A percentile compares a stretch with the other conserved stretches of the same genome.
These are phyloP conservation scores for Mohoua ochrocephala DNA, from an alignment of 2,113 vertebrate genomes.

Conservation along the genomic window DNA sequence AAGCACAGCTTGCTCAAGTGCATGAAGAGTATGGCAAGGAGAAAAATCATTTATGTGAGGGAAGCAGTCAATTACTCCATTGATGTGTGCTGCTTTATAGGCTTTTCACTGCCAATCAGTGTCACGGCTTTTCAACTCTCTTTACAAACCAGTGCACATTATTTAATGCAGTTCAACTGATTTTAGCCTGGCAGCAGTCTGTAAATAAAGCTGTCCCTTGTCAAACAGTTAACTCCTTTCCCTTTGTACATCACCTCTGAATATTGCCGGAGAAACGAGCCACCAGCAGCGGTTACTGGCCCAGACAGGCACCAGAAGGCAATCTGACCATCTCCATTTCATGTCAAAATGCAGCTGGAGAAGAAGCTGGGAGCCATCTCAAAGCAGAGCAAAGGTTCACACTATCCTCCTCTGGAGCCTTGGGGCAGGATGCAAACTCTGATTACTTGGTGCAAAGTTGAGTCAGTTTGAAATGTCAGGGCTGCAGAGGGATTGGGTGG, in stretches of 20 bases:
- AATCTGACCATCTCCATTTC: background rate
- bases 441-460: background rate
- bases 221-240: background rate
- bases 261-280: background rate
- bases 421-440: background rate
- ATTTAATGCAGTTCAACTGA: background rate
- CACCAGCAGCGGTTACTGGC: background rate
- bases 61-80: background rate
- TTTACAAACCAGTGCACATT: background rate
- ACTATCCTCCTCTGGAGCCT: background rate
- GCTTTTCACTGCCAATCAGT: constrained; percentile 37
- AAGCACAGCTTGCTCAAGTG: background rate
- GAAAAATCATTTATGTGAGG: background rate
- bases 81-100: background rate
- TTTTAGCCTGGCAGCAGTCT: constrained; percentile 1
- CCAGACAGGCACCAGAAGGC: constrained; percentile 25
- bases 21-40: background rate
- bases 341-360: background rate
- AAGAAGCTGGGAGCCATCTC: background rate
- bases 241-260: background rate
- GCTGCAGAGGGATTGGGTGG: background rate
- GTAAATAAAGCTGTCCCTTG: constrained; percentile 4
- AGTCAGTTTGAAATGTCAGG: background rate
- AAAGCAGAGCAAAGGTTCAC: background rate
- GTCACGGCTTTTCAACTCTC: background rate